Conservation (phyloP, 2,797 vertebrate species). For the Halcyon smyrnensis region DNA sequence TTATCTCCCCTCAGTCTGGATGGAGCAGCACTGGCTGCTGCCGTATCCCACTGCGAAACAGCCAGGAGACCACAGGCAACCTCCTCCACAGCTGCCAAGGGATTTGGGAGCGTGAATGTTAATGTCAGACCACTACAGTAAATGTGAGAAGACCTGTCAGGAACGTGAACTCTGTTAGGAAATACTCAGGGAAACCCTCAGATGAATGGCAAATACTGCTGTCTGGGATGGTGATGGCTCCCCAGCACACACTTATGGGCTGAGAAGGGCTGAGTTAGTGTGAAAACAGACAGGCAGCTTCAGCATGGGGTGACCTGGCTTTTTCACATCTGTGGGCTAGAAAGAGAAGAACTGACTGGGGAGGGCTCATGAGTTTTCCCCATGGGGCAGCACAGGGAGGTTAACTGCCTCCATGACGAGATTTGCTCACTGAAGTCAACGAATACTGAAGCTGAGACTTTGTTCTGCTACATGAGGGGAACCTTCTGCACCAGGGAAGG, state of each 20-base stretch:
- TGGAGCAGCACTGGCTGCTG: not conserved
- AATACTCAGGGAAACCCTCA: not conserved
- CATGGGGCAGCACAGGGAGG: not conserved
- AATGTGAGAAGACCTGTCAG: not conserved
- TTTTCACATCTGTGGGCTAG: accelerated
- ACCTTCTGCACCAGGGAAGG: not conserved
- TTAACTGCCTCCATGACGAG: not conserved
- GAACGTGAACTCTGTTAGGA: not conserved
- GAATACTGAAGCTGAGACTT: not conserved
- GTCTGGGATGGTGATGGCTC: not conserved
- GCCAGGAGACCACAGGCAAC: not conserved
- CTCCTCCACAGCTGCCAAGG: not conserved
- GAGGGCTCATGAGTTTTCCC: not conserved
- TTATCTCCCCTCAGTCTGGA: not conserved
- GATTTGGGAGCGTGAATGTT: not conserved
- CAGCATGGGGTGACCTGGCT: accelerated
- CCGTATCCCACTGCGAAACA: accelerated
- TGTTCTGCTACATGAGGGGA: not conserved
- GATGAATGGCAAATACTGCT: not conserved
- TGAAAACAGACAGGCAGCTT: not conserved
- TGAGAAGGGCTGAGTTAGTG: not conserved
- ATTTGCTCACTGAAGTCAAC: not conserved
- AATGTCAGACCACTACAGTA: not conserved
- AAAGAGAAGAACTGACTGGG: not conserved
- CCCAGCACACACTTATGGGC: accelerated